Conservation (phyloP, 2,113 vertebrate genomes). For the Noctilio leporinus region DNA sequence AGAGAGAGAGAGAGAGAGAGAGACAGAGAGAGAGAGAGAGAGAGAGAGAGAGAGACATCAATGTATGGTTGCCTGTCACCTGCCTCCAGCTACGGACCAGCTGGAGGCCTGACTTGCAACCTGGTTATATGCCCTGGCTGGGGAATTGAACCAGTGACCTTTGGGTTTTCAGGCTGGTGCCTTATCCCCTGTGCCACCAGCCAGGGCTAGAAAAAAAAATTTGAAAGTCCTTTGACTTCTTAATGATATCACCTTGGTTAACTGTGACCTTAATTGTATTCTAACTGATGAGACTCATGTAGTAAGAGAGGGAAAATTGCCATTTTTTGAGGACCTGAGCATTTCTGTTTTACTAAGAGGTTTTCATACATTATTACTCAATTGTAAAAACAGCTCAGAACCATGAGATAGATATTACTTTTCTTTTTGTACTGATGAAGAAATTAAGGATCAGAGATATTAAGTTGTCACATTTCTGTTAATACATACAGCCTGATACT, state of each 20-base stretch:
- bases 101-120: too few species aligned
- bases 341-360: background rate
- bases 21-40: too few species aligned
- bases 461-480: background rate
- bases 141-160: too few species aligned
- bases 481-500: background rate
- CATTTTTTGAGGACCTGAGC: background rate
- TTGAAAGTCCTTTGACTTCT: background rate
- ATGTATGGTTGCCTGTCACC: too few species aligned
- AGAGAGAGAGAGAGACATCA: too few species aligned
- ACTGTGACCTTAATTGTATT: background rate
- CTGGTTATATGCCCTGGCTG: too few species aligned
- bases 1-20: too few species aligned
- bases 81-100: too few species aligned
- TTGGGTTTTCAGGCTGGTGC: too few species aligned
- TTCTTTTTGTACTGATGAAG: background rate
- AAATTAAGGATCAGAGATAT: background rate
- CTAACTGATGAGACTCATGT: background rate
- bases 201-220: background rate
- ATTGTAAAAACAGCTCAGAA: background rate
- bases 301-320: background rate
- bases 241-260: background rate
- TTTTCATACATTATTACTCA: background rate
- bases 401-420: background rate
- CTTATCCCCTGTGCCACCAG: too few species aligned